These are phyloP conservation scores for Pachyrhynchus sulphureomaculatus DNA, from an alignment of 1,140 invertebrate genomes.

Conservation along the genomic window DNA sequence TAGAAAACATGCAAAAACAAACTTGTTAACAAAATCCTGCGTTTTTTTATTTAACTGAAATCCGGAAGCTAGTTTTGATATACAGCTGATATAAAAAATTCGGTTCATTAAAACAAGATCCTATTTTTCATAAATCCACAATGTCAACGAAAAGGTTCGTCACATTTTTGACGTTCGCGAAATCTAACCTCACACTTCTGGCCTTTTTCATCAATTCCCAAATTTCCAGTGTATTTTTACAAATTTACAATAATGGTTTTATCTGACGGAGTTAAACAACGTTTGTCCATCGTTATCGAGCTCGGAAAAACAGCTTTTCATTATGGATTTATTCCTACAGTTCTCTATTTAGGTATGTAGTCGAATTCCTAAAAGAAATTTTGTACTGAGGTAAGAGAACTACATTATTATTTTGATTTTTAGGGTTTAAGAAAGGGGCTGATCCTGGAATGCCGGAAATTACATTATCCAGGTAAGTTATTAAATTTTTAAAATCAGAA, in stretches of 20 bases:
- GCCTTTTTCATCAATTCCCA: not conserved
- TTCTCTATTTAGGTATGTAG: constrained; percentile 67
- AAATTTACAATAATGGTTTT: constrained; percentile 37
- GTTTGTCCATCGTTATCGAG: constrained; percentile 60
- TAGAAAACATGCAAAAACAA: too few species aligned
- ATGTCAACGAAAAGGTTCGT: too few species aligned
- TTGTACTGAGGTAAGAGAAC: constrained; percentile 11
- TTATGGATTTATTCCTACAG: constrained; percentile 68
- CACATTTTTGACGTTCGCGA: not conserved
- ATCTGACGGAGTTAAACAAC: constrained; percentile 58
- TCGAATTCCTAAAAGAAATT: constrained; percentile 16
- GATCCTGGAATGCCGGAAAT: constrained; percentile 64
- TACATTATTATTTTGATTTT: constrained; percentile 37
- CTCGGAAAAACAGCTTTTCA: constrained; percentile 64
- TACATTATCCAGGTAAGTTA: constrained; percentile 56
- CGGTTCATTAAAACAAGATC: too few species aligned
- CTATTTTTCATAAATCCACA: too few species aligned
- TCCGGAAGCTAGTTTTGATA: too few species aligned
- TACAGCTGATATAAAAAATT: too few species aligned
- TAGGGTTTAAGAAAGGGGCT: constrained; percentile 63
- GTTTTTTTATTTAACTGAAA: too few species aligned
- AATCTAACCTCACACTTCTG: not conserved
- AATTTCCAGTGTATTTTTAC: constrained; percentile 1
- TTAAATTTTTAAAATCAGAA: constrained; percentile 3
- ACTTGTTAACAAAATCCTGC: too few species aligned